Conservation (phyloP, 2,888 invertebrate species). For the Gonocerus acuteangulatus region DNA sequence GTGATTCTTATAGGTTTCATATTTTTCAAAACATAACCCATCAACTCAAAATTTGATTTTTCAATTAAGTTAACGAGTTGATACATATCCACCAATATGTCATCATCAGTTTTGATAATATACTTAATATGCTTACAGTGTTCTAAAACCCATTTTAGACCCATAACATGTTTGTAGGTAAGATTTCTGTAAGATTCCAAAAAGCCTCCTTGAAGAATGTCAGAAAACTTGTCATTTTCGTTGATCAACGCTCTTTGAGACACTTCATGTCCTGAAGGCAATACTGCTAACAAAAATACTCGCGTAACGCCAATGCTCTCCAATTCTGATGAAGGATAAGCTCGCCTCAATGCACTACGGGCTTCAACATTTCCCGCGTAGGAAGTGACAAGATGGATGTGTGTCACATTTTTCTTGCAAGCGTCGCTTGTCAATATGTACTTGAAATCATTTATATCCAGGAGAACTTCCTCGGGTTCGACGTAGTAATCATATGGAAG, state of each 20-base stretch:
- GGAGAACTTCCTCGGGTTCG: constrained; percentile 15
- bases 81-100: constrained; percentile 64
- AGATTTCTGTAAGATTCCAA: constrained; percentile 68
- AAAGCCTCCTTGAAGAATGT: constrained; percentile 70
- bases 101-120: constrained; percentile 75
- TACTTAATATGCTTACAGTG: constrained; percentile 55
- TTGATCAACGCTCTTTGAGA: constrained; percentile 52
- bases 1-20: constrained; percentile 58
- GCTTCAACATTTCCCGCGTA: constrained; percentile 64
- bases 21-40: constrained; percentile 60
- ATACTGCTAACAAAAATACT: constrained; percentile 63
- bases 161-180: constrained; percentile 78
- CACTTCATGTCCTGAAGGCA: constrained; percentile 44
- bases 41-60: constrained; percentile 44
- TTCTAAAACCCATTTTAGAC: constrained; percentile 63
- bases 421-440: constrained; percentile 15
- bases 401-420: constrained; percentile 5
- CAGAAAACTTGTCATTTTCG: constrained; percentile 58
- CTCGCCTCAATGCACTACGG: constrained; percentile 61
- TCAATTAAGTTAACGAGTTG: constrained; percentile 47
- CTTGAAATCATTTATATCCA: constrained; percentile 21
- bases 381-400: constrained; percentile 58
- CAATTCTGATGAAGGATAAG: constrained; percentile 54
- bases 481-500: constrained; percentile 5
- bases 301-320: constrained; percentile 53